phyloP scores from a whole-genome alignment of 92 coral and sea anemone genomes.

The Epizoanthus stellaris region DNA sequence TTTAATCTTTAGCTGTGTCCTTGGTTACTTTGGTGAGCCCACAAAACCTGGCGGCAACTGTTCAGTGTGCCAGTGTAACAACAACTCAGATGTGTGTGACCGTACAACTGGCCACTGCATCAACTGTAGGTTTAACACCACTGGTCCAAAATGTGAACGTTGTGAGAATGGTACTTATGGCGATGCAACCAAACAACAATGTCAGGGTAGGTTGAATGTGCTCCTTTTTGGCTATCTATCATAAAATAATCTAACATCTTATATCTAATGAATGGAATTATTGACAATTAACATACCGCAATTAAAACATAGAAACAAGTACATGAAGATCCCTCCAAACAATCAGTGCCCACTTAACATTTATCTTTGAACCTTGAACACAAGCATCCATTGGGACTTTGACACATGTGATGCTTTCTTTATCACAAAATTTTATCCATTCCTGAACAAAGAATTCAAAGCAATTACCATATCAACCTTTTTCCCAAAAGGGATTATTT shows the following conservation, averaged over 20 bases:
- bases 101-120: conserved; percentile 86
- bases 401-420: background rate
- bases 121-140: conserved; percentile 80
- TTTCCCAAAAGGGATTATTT: too few species aligned
- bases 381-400: too few species aligned
- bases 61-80: conserved; percentile 91
- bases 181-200: conserved; percentile 87
- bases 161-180: conserved; percentile 97
- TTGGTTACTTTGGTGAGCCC: conserved; percentile 92
- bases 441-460: too few species aligned
- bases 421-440: background rate
- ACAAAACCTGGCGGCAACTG: conserved; percentile 85
- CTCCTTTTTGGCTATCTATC: too few species aligned
- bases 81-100: conserved; percentile 87
- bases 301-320: background rate
- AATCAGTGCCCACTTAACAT: too few species aligned
- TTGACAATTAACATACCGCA: too few species aligned
- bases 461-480: too few species aligned
- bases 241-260: too few species aligned
- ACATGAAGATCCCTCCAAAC: background rate
- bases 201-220: conserved; percentile 69
- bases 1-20: conserved; percentile 68
- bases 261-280: too few species aligned
- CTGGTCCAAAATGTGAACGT: conserved; percentile 94
- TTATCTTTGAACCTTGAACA: too few species aligned